phyloP scores from a whole-genome alignment of 2,888 invertebrate genomes.

The Ophion slaviceki region DNA sequence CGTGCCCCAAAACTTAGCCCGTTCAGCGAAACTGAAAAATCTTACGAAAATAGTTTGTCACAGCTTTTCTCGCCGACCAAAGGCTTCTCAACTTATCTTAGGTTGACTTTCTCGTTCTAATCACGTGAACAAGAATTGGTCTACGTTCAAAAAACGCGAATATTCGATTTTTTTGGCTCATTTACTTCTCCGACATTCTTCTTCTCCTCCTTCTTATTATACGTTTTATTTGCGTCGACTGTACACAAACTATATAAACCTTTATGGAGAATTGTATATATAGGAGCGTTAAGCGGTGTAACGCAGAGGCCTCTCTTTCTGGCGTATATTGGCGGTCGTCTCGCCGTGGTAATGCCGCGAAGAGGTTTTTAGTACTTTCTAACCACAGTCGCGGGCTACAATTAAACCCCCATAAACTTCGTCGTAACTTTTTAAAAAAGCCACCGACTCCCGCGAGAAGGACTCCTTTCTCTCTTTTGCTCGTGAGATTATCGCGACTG shows the following conservation, averaged over 20 bases:
- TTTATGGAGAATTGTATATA: conserved; percentile 50
- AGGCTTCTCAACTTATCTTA: background rate
- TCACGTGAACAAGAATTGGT: background rate
- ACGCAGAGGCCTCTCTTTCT: conserved; percentile 54
- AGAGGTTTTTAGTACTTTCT: conserved; percentile 81
- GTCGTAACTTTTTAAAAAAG: conserved; percentile 78
- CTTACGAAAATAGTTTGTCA: background rate
- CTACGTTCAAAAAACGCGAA: background rate
- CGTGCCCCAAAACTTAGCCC: background rate
- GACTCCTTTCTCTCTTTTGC: conserved; percentile 67
- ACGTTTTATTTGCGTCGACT: conserved; percentile 38
- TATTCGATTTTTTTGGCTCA: background rate
- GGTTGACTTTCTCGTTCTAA: background rate
- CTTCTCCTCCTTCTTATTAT: conserved; percentile 59
- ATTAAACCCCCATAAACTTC: conserved; percentile 81
- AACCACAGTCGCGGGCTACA: conserved; percentile 81
- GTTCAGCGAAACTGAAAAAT: background rate
- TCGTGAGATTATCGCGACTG: conserved; percentile 50
- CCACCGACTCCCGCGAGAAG: conserved; percentile 65
- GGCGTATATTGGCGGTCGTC: conserved; percentile 48
- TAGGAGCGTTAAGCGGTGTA: conserved; percentile 59
- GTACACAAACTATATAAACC: conserved; percentile 57
- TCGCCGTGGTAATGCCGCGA: conserved; percentile 65
- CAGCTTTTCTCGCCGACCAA: background rate
- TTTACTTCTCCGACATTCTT: conserved; percentile 50